Conservation (phyloP, 2,113 vertebrate genomes). For the Dicaeum eximium region DNA sequence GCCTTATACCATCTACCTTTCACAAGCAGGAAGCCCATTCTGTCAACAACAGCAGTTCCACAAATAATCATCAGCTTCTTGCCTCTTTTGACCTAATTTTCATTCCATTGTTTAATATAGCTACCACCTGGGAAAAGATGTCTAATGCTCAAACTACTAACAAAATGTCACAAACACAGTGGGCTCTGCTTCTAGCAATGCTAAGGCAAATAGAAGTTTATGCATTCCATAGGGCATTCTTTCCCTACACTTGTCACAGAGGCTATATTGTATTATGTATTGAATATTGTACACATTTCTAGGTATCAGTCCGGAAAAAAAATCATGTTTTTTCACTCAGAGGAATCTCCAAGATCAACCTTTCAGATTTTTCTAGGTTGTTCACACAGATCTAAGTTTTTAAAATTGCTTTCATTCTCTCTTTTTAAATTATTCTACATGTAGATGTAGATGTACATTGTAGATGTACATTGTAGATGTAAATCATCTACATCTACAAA, state of each 20-base stretch:
- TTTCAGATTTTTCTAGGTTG: not conserved
- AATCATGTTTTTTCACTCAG: not conserved
- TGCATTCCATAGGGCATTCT: not conserved
- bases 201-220: not conserved
- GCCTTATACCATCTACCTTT: not conserved
- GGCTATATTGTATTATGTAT: not conserved
- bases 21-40: not conserved
- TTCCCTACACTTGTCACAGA: not conserved
- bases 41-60: not conserved
- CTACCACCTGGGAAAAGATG: slow-evolving; percentile 9
- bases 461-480: too few relatives aligned
- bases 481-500: not conserved
- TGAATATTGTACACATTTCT: not conserved
- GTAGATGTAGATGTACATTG: too few relatives aligned
- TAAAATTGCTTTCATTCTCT: not conserved
- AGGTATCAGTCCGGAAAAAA: not conserved
- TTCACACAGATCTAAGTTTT: not conserved
- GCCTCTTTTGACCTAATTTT: not conserved
- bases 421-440: slow-evolving; percentile 21
- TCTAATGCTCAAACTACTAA: not conserved
- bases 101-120: not conserved
- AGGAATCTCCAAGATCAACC: not conserved
- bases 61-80: not conserved
- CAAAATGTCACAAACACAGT: not conserved
- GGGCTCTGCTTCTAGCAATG: not conserved